These are phyloP conservation scores for Drosophila multiciliata DNA, from an alignment of 2,888 invertebrate genomes.

Conservation along the genomic window DNA sequence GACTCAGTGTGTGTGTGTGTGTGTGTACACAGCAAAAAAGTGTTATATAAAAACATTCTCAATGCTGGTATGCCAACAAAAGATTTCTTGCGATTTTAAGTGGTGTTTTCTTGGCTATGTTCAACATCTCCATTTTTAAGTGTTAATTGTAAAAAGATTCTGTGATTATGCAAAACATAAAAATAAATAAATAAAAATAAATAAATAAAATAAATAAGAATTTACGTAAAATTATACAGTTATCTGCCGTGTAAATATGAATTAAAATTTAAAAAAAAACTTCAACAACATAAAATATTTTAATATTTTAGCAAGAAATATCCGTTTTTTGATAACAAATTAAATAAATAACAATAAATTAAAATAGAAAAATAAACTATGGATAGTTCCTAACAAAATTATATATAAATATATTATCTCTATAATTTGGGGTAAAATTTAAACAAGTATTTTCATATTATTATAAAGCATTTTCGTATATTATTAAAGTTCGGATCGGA, in stretches of 20 bases:
- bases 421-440: not conserved
- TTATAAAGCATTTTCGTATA: not conserved
- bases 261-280: not conserved
- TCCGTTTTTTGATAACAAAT: no score
- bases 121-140: not conserved
- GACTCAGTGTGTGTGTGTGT: conserved; percentile 20
- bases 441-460: not conserved
- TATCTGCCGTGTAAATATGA: not conserved
- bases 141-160: not conserved
- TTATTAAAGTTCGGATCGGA: not conserved
- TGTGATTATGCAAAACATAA: no score
- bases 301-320: not conserved
- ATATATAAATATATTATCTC: not conserved
- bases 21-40: not conserved
- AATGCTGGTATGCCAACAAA: not conserved
- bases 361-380: not conserved
- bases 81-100: not conserved
- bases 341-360: not conserved
- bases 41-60: no score
- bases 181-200: not conserved
- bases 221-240: not conserved
- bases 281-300: not conserved
- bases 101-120: not conserved
- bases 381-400: not conserved
- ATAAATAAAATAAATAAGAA: no score